Conservation (phyloP, 2,113 vertebrate species). For the Phycodurus eques region DNA sequence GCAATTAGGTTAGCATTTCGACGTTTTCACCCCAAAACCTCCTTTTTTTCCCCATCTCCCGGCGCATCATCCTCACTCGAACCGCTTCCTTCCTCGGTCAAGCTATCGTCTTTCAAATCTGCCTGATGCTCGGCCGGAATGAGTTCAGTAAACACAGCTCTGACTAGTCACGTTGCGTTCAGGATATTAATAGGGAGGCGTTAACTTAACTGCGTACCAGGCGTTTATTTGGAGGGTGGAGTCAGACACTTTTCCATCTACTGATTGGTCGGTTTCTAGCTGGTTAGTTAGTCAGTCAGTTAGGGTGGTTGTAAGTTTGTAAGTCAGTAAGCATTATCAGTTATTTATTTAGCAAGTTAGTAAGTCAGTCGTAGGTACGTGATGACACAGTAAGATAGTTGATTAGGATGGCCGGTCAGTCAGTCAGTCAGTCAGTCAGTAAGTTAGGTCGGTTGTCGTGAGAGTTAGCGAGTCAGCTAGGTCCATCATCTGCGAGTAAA, state of each 20-base stretch:
- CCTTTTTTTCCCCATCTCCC: conserved; percentile 9
- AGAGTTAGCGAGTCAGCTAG: no score
- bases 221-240: background rate
- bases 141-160: background rate
- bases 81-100: conserved; percentile 1
- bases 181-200: background rate
- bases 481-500: no score
- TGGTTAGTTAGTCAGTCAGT: no score
- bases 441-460: background rate
- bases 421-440: no score
- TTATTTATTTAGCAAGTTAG: no score
- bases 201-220: background rate
- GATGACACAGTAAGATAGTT: no score
- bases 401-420: no score
- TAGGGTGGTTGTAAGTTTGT: no score
- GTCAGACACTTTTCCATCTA: no score
- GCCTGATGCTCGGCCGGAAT: background rate
- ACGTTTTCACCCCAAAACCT: conserved; percentile 50
- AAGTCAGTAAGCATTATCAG: no score
- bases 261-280: no score
- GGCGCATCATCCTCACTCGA: conserved; percentile 19
- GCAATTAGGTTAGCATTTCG: conserved; percentile 62
- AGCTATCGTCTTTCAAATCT: background rate
- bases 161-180: background rate
- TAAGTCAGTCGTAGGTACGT: no score